Evolutionary conservation across 2,113 vertebrate genomes (phyloP).

Genomic region (Epinephelus moara): DNA sequence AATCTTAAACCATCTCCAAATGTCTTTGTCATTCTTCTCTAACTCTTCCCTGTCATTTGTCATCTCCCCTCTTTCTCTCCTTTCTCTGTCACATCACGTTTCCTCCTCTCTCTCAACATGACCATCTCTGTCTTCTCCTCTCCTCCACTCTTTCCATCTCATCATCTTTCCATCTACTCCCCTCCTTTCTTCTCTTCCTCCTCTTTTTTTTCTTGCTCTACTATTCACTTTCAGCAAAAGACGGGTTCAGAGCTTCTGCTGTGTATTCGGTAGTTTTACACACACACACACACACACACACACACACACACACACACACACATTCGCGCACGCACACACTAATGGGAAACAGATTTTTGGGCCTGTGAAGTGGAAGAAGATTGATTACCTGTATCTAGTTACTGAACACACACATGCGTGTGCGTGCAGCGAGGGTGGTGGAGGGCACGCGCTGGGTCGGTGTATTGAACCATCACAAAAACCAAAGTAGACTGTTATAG

Average conservation of each 20-base stretch:
- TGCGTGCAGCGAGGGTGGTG: conserved; percentile 61
- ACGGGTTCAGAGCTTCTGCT: conserved; percentile 57
- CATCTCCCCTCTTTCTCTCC: neutral
- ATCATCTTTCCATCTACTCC: conserved; percentile 2
- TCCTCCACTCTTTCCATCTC: conserved; percentile 13
- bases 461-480: conserved; percentile 69
- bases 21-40: conserved; percentile 9
- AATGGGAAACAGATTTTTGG: conserved; percentile 83
- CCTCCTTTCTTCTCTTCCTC: conserved; percentile 32
- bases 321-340: conserved; percentile 62
- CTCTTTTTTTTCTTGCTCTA: neutral
- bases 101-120: neutral
- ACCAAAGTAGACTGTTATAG: conserved; percentile 46
- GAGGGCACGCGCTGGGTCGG: conserved; percentile 54
- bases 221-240: conserved; percentile 23
- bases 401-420: conserved; percentile 78
- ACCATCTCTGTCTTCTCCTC: conserved; percentile 19
- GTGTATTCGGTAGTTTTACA: conserved; percentile 60
- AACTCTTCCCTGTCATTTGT: conserved; percentile 17
- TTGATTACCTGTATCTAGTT: conserved; percentile 87
- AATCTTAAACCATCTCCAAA: conserved; percentile 10
- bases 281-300: conserved; percentile 46
- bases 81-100: conserved; percentile 7
- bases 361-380: conserved; percentile 82
- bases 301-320: conserved; percentile 47